Evolutionary conservation across 2,113 vertebrate species (phyloP).

Genomic region (Bujurquina vittata): DNA sequence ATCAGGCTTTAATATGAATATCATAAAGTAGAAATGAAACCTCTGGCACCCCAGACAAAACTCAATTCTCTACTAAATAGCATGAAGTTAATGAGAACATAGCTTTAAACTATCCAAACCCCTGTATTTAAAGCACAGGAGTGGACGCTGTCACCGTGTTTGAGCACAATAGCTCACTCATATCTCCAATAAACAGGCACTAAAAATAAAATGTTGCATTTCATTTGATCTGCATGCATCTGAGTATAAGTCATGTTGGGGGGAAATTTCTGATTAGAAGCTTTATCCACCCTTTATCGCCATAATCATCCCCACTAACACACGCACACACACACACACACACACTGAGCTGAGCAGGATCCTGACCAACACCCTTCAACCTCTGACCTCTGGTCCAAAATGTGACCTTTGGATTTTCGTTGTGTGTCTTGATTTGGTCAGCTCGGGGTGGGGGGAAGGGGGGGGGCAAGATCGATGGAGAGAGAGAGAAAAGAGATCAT

Average conservation of each 20-base stretch:
- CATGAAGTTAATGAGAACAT: background rate
- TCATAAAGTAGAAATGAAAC: background rate
- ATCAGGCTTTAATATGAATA: background rate
- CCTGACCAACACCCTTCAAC: conserved; percentile 10
- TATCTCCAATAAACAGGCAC: background rate
- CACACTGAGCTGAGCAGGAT: conserved; percentile 12
- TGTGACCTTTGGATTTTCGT: conserved; percentile 49
- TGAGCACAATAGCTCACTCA: background rate
- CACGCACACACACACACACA: no score
- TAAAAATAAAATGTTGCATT: background rate
- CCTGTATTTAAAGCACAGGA: background rate
- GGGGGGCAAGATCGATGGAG: conserved; percentile 33
- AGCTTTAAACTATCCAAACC: background rate
- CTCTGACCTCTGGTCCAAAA: conserved; percentile 24
- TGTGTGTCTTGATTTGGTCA: conserved; percentile 34
- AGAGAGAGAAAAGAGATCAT: conserved; percentile 48
- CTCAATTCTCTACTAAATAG: background rate
- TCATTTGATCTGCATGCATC: background rate
- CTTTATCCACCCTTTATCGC: background rate
- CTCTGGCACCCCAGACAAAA: background rate
- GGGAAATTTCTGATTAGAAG: background rate
- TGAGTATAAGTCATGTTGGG: background rate
- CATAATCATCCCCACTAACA: background rate
- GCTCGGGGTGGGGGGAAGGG: background rate
- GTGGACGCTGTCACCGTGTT: background rate